Base-by-base conservation (phyloP, 1,140 invertebrate species). In the Drosophila neocordata region DNA sequence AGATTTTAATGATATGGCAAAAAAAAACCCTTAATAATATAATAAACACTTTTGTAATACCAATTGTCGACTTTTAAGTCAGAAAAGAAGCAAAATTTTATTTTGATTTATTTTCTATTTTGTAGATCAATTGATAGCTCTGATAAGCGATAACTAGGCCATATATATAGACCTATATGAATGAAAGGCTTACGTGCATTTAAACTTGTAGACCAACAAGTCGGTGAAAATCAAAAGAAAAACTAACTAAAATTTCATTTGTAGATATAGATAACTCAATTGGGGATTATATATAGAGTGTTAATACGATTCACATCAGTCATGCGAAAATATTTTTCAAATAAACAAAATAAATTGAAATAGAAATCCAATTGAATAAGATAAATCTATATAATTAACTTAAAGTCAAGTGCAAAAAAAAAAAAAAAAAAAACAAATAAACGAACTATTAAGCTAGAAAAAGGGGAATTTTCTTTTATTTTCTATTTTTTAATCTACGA, bases 201-300 rank as follows among this genome's bases (percentile, higher is more conserved):
- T 56, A 13, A 55, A 22, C 27, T 62, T 15, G 4, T 35, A 67
- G 31, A 48, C 70, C 55, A 35, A 27, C 62, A 8, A 18, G 1
- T 12, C 64, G 64, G 55, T 8, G 52, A 1, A 70, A 27, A 53
- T 70, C 41, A 67, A 70, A 70, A 31, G 38, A 68, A 59, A 59
- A 51, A 51, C 15, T 27, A 22, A 57, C n/a, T 7, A 35, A 13
- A 2, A 58, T 12, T 1, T 8, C 2, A 9, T 27, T 38, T 27
- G 1, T 18, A 24, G 22, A 24, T n/a, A n/a, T n/a, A n/a, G n/a
- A n/a, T n/a, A n/a, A 24, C 4, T 4, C 22, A 4, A 35, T 12
- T 12, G 9, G 15, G 13, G 13, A 44, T 15, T 15, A 48, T 48
- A 48, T 20, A 48, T 48, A 48, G 9, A 48, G 41, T 9, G 15